Evolutionary conservation across 2,113 vertebrate species (phyloP).

Genomic region (Ophthalmotilapia sp.): DNA sequence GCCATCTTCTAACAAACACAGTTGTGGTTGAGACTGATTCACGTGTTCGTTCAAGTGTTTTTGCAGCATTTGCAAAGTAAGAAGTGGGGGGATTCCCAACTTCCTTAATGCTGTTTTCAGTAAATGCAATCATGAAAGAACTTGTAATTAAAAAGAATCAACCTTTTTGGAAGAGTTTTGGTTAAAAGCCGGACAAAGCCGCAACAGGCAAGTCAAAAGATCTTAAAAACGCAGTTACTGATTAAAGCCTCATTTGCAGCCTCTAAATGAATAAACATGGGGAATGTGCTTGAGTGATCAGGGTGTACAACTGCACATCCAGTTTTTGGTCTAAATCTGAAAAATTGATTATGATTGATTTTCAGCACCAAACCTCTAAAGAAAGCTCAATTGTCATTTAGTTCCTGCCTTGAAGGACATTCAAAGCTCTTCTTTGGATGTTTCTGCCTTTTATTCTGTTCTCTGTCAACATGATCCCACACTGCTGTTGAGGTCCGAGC

Average conservation of each 20-base stretch:
- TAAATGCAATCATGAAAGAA: neutral
- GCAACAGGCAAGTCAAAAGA: neutral
- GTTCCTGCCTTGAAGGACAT: neutral
- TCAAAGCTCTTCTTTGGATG: neutral
- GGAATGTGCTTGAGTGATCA: neutral
- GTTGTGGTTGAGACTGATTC: neutral
- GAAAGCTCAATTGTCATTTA: neutral
- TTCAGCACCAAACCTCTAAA: neutral
- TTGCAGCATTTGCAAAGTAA: neutral
- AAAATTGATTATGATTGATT: neutral
- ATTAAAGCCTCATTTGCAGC: neutral
- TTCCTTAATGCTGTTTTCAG: neutral
- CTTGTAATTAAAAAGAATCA: neutral
- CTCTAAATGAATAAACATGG: neutral
- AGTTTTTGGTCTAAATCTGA: neutral
- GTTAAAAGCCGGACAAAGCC: neutral
- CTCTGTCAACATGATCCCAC: neutral
- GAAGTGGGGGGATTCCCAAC: neutral
- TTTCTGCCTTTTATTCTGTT: neutral
- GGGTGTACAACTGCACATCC: neutral
- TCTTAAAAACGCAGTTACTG: neutral
- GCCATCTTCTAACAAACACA: neutral
- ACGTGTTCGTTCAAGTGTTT: neutral
- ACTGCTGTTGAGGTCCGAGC: neutral
- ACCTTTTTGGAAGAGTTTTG: neutral